Evolutionary conservation across 2,113 vertebrate genomes (phyloP).

Genomic region (Corynorhinus townsendii): DNA sequence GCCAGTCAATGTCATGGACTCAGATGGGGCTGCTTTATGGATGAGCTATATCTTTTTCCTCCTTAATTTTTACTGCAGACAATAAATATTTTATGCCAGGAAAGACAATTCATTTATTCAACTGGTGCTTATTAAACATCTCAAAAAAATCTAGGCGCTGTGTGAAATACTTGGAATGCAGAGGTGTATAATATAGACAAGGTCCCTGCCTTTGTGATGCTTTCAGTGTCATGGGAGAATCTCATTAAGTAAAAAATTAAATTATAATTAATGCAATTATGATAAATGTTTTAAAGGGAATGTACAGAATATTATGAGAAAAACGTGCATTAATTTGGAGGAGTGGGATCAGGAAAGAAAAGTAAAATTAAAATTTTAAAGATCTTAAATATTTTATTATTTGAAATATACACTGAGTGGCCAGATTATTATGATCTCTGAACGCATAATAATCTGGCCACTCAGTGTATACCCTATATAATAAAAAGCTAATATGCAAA

Average conservation of each 20-base stretch:
- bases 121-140: conserved; percentile 2
- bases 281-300: conserved; percentile 34
- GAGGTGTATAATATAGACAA: neutral
- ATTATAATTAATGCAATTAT: conserved; percentile 21
- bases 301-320: neutral
- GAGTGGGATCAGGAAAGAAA: neutral
- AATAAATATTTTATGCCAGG: conserved; percentile 34
- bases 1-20: conserved; percentile 13
- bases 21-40: neutral
- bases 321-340: neutral
- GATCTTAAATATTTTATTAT: neutral
- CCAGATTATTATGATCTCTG: no score
- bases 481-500: no score
- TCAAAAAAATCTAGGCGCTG: neutral
- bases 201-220: neutral
- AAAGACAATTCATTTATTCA: conserved; percentile 38
- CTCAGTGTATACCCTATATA: no score
- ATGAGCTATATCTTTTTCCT: conserved; percentile 17
- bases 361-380: conserved; percentile 37
- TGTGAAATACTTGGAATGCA: conserved; percentile 7
- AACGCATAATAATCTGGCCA: no score
- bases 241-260: conserved; percentile 25
- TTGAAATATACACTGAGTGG: neutral
- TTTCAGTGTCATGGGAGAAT: neutral
- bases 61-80: conserved; percentile 37